Percentiles rank a stretch among this genome's conserved stretches.
These are phyloP conservation scores for Selenia dentaria DNA, from an alignment of 2,888 invertebrate genomes.

Conservation along the genomic window DNA sequence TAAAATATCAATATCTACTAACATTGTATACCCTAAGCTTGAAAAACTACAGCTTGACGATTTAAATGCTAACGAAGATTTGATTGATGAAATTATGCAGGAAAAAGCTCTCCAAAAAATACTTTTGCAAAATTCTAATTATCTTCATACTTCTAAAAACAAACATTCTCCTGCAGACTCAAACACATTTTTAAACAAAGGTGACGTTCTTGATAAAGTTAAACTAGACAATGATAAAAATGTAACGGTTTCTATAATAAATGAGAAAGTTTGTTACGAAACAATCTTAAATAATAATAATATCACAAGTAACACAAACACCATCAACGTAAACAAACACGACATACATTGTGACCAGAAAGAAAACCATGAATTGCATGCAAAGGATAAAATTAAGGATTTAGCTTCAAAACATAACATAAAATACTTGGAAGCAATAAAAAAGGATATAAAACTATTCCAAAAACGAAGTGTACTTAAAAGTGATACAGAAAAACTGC, in stretches of 20 bases:
- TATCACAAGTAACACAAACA: background rate
- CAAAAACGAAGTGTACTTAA: constrained; percentile 34
- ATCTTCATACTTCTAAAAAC: no score
- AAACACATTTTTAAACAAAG: no score
- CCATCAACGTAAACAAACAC: background rate
- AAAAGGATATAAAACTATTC: constrained; percentile 43
- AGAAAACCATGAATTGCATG: constrained; percentile 23
- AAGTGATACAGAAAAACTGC: constrained; percentile 31
- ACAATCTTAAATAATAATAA: no score
- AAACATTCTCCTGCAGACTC: no score
- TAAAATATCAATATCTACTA: background rate
- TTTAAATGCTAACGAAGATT: constrained; percentile 4
- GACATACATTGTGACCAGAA: background rate
- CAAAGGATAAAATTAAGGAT: constrained; percentile 14
- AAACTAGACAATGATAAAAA: no score
- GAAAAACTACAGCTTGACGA: background rate
- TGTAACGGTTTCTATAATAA: no score
- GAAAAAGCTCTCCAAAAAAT: constrained; percentile 10
- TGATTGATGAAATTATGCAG: constrained; percentile 11
- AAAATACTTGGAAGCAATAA: constrained; percentile 32
- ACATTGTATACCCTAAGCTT: constrained; percentile 1
- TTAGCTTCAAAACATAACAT: constrained; percentile 20
- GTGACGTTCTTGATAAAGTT: no score
- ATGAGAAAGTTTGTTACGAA: no score
- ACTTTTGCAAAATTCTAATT: no score